Evolutionary conservation across 2,888 invertebrate species (phyloP), one percentile per base, ranked within the genome.

Genomic region (Pristionchus fissidentatus): DNA sequence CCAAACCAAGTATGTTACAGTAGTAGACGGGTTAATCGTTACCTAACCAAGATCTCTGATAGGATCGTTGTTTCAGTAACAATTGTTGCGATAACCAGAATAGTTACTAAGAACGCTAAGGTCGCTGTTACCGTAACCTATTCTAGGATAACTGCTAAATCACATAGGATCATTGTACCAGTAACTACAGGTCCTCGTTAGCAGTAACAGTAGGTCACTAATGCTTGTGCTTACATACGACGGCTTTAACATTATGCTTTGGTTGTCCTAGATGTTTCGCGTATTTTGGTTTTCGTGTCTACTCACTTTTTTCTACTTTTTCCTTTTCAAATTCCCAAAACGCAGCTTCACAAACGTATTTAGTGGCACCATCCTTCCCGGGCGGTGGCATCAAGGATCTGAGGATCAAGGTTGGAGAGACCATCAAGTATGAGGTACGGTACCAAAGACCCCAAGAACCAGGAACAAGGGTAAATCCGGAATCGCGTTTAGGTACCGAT

Each of bases 321-420:
- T 38, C 13, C 8, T 0, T 62, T 0, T n/a, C 10, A 41, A 26
- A 75, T 75, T 79, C n/a, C 13, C n/a, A 10, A 83, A 38, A 79
- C 26, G 26, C 19, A 46, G 22, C 19, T 13, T 43, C 38, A 43
- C 43, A 5, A 13, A 26, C 3, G 77, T 46, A 13, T 89, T 85
- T 52, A 89, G 91, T 89, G 13, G 70, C 89, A 43, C 92, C 92
- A 49, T 97, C 95, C 93, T 96, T 99, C 91, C 95, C 97, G 91
- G 97, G 97, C 52, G 95, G 95, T 86, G 96, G 96, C 89, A 94
- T 98, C 87, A 95, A 95, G 92, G 97, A 99, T 93, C 95, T 98
- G 87, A 95, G 97, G 70, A 95, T 99, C 77, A 99, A 98, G 93
- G 98, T 97, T 93, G 97, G 97, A 66, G 97, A 98, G 94, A 95